Base-by-base conservation (phyloP, 1,140 invertebrate genomes). In the Colletes gigas region DNA sequence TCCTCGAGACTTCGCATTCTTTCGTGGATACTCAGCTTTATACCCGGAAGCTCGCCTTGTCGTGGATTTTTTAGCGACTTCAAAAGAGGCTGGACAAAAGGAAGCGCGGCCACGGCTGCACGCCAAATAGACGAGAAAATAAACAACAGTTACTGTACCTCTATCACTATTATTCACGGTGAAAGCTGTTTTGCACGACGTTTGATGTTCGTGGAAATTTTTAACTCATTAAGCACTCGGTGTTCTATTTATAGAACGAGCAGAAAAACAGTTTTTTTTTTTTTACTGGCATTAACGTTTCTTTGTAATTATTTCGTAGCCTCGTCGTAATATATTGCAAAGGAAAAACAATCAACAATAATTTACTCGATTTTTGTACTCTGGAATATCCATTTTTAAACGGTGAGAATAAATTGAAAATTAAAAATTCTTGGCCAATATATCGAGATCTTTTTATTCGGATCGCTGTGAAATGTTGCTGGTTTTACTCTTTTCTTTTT, bases 1-100 rank as follows among this genome's bases (percentile, higher is more conserved):
- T 89, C 88, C 89, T 76, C 84, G 87, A 69, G 82, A 88, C 83
- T 87, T 88, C 68, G 89, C 90, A 91, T 91, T 92, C 90, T 91
- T 91, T 88, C 82, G 83, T 85, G 83, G 73, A 85, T 87, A 82
- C 52, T 78, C 54, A 63, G 66, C 89, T 88, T 91, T 90, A 89
- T 88, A 66, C 79, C 69, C 82, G 88, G 89, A 85, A 91, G 88
- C 85, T 84, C 81, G 84, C 74, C 70, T 78, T 54, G 74, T 78
- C 71, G 83, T 83, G 81, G 74, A 85, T 88, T 82, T 90, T 85
- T 69, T 44, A 30, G 17, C 59, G 6, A 44, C 6, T 21, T 47
- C 50, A 30, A 41, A 62, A 62, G 41, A 54, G 75, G 17, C 21
- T 10, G 14, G 55, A 60, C 54, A 70, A 66, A 77, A 60, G 75